Conservation (phyloP, 53 echinoderm and acorn worm species). For the Patiria pectinifera region DNA sequence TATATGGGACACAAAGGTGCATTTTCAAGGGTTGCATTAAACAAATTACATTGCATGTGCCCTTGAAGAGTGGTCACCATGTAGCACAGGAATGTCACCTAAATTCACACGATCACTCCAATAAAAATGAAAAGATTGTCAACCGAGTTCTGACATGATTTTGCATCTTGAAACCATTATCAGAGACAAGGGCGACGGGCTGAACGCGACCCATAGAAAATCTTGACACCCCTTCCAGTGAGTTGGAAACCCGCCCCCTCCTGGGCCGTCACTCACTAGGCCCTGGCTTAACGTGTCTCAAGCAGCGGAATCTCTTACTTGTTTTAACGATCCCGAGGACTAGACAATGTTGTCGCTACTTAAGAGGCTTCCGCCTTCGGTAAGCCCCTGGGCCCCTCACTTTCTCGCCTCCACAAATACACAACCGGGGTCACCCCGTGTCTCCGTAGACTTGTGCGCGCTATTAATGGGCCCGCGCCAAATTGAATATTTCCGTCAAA, state of each 20-base stretch:
- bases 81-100: neutral
- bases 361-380: conserved; percentile 15
- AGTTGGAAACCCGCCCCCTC: neutral
- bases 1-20: too few species aligned
- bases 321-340: conserved; percentile 53
- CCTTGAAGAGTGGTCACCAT: neutral
- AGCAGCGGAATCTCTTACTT: conserved; percentile 50
- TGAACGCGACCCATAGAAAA: neutral
- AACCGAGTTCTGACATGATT: too few species aligned
- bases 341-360: conserved; percentile 53
- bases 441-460: neutral
- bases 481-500: conserved; percentile 26
- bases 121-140: neutral
- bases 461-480: neutral
- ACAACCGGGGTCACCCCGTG: neutral
- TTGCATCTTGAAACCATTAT: too few species aligned
- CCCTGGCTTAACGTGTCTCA: conserved; percentile 5
- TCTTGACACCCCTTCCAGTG: neutral
- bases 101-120: neutral
- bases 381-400: neutral
- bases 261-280: conserved; percentile 18
- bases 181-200: neutral
- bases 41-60: too few species aligned
- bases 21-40: too few species aligned
- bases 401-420: conserved; percentile 23